A percentile compares a stretch with the other conserved stretches of the same genome.
Evolutionary conservation across 2,113 vertebrate species (phyloP).

Genomic region (Lepus timidus): DNA sequence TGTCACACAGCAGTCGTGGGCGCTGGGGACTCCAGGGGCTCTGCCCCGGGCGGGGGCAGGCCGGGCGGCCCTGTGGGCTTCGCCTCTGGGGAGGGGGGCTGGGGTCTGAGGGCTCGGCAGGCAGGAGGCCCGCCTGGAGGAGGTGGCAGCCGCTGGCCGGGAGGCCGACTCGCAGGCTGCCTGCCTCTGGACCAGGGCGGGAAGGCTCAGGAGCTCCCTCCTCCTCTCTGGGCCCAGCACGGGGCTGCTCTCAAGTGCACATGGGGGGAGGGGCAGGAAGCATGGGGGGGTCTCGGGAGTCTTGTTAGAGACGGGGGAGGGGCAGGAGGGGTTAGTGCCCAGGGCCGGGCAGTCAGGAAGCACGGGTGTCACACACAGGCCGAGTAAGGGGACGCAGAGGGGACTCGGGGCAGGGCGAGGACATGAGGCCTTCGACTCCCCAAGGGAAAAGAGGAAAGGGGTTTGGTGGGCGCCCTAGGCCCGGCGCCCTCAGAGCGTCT

Average conservation of each 20-base stretch:
- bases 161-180: no score
- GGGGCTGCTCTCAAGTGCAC: not conserved
- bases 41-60: slow-evolving; percentile 75
- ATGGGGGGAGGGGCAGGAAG: not conserved
- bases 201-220: slow-evolving; percentile 83
- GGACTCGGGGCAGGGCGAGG: not conserved
- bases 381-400: not conserved
- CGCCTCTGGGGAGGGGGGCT: not conserved
- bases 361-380: slow-evolving; percentile 16
- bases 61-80: slow-evolving; percentile 46
- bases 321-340: slow-evolving; percentile 64
- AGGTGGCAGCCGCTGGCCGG: not conserved
- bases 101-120: not conserved
- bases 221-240: not conserved
- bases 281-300: not conserved
- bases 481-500: not conserved
- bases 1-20: slow-evolving; percentile 77
- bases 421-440: not conserved
- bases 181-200: slow-evolving; percentile 51
- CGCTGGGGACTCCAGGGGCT: slow-evolving; percentile 80
- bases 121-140: not conserved
- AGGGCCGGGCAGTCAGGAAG: slow-evolving; percentile 7
- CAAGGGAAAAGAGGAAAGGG: slow-evolving; percentile 76
- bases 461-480: not conserved
- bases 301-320: slow-evolving; percentile 65